Percentiles rank a stretch among this genome's conserved stretches.
These are phyloP conservation scores for Drosophila tanythrix DNA, from an alignment of 2,888 invertebrate species.

Conservation along the genomic window DNA sequence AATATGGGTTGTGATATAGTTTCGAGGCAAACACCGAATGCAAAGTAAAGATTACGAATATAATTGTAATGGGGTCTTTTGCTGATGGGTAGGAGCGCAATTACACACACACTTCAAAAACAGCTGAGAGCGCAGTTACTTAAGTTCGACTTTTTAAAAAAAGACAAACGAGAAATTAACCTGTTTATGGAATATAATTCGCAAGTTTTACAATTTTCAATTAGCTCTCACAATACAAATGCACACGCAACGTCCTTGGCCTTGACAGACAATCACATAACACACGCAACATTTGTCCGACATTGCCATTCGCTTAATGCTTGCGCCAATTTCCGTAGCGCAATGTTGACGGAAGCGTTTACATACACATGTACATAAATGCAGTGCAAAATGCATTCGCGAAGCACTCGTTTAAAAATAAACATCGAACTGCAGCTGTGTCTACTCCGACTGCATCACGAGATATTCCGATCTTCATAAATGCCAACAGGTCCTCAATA, in stretches of 20 bases:
- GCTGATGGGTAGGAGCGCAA: background rate
- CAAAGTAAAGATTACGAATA: background rate
- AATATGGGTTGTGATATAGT: background rate
- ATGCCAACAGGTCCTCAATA: background rate
- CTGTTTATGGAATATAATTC: slow-evolving; percentile 17
- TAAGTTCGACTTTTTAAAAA: slow-evolving; percentile 35
- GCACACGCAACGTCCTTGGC: slow-evolving; percentile 68
- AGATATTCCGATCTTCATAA: slow-evolving; percentile 25
- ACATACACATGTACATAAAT: slow-evolving; percentile 36
- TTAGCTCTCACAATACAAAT: slow-evolving; percentile 14
- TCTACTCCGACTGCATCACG: slow-evolving; percentile 35
- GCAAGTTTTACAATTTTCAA: background rate
- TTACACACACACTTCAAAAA: slow-evolving; percentile 9
- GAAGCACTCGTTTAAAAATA: slow-evolving; percentile 42
- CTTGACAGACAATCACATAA: slow-evolving; percentile 42
- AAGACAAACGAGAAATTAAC: slow-evolving; percentile 2
- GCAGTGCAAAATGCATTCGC: slow-evolving; percentile 8
- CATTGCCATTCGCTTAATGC: slow-evolving; percentile 14
- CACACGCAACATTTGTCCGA: slow-evolving; percentile 26
- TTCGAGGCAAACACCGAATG: background rate
- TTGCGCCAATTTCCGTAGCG: slow-evolving; percentile 72
- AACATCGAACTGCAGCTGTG: slow-evolving; percentile 14
- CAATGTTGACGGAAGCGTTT: slow-evolving; percentile 66
- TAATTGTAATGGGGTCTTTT: background rate
- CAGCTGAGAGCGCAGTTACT: slow-evolving; percentile 36